phyloP scores from a whole-genome alignment of 2,888 invertebrate species.

The Aporophyla lueneburgensis region DNA sequence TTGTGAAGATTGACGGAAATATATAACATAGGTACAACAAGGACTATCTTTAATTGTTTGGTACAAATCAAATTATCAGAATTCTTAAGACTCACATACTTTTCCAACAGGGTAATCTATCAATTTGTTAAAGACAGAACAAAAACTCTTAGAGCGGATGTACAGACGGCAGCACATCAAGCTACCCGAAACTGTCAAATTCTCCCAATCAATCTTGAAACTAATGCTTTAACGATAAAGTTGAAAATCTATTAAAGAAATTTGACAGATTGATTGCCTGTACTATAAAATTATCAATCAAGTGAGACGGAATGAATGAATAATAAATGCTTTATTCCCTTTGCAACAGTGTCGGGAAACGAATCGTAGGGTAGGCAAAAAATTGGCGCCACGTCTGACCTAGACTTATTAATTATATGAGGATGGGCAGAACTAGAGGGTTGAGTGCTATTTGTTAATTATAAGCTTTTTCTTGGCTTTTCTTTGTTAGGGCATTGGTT shows the following conservation, averaged over 20 bases:
- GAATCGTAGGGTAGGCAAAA: slow-evolving; percentile 42
- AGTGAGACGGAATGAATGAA: slow-evolving; percentile 55
- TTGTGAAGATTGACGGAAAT: background rate
- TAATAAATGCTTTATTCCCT: slow-evolving; percentile 48
- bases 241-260: no score
- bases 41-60: no score
- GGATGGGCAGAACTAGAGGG: slow-evolving; percentile 41
- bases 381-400: slow-evolving; percentile 65
- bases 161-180: no score
- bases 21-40: background rate
- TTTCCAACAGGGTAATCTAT: slow-evolving; percentile 14
- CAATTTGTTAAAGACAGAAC: slow-evolving; percentile 19
- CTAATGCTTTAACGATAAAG: no score
- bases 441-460: slow-evolving; percentile 45
- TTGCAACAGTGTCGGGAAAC: slow-evolving; percentile 42
- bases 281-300: slow-evolving; percentile 55
- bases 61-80: slow-evolving; percentile 1
- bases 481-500: slow-evolving; percentile 32
- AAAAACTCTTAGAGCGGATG: slow-evolving; percentile 32
- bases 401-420: slow-evolving; percentile 46
- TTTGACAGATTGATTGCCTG: no score
- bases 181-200: no score
- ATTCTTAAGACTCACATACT: slow-evolving; percentile 8
- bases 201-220: no score
- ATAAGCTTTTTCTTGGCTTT: slow-evolving; percentile 49